A percentile compares a stretch with the other conserved stretches of the same genome.
Conservation (phyloP, 2,113 vertebrate genomes). For the Ascaphus truei region DNA sequence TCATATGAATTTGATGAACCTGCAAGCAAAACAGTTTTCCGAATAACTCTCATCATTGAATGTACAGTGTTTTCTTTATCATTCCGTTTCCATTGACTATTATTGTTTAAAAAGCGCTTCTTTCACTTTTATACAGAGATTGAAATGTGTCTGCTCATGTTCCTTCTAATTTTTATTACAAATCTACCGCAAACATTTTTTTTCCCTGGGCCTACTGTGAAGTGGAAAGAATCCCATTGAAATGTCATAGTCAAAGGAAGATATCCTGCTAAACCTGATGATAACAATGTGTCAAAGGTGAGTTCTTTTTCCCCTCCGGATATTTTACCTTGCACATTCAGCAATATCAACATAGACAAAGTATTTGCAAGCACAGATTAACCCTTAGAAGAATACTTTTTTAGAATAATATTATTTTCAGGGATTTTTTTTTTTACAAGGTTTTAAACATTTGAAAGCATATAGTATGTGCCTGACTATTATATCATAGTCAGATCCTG, state of each 20-base stretch:
- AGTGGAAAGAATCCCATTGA: conserved; percentile 32
- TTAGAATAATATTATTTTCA: too few species aligned
- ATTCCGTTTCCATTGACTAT: background rate
- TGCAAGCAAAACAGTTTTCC: background rate
- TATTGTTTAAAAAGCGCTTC: background rate
- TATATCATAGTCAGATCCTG: too few species aligned
- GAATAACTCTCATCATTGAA: background rate
- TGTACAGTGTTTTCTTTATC: background rate
- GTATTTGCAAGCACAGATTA: conserved; percentile 7
- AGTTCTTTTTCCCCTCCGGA: conserved; percentile 29
- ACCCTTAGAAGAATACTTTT: too few species aligned
- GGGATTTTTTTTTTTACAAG: too few species aligned
- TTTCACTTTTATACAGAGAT: background rate
- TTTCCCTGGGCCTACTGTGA: background rate
- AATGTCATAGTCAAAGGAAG: conserved; percentile 22
- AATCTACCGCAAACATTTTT: conserved; percentile 5
- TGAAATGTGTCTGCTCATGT: conserved; percentile 22
- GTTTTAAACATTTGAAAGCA: too few species aligned
- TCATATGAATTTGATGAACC: background rate
- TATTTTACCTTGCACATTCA: conserved; percentile 23
- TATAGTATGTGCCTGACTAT: too few species aligned
- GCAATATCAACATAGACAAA: conserved; percentile 21
- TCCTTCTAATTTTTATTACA: conserved; percentile 12
- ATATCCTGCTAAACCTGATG: conserved; percentile 29
- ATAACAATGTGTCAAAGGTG: conserved; percentile 26